Evolutionary conservation across 1,140 invertebrate species (phyloP), one percentile per base, ranked within the genome.

Genomic region (Lordiphosa clarofinis): DNA sequence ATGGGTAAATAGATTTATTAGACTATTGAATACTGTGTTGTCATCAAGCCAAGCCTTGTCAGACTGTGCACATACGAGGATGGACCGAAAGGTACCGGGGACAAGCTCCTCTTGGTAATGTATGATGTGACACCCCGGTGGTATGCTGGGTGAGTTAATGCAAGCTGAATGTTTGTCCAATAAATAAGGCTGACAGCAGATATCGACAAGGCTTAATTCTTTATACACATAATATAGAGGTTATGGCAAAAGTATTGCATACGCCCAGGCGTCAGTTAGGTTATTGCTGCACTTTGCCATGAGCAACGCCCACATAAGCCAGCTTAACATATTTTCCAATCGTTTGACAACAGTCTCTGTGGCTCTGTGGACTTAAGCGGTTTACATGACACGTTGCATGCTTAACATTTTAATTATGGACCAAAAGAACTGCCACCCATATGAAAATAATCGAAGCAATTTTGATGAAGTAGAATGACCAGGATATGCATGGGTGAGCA

Each of bases 361-460:
- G 53, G 49, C 15, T 31, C 37, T 54, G 43, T 50, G 42, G 38
- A 44, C 46, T 82, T 75, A 82, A 82, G 75, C 71, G 72, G 71
- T 64, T 79, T 74, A 74, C 68, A 63, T 39, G 46, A 37, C 74
- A 61, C 64, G 58, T 59, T 74, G 73, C 33, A 79, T 79, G 56
- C 50, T 72, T 59, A 37, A 39, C 67, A 79, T 74, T 75, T 81
- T 81, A 81, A 81, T 81, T 82, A 46, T 46, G 43, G 24, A 12
- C 31, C 19, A 31, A 19, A 11, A 21, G 24, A 31, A 12, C 31
- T 21, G 31, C 43, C 11, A 40, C n/a, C 13, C 19, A 19, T 15
- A 40, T 19, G 2, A 8, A 19, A 10, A 40, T 19, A 10, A 40
- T 15, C 38, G 12, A 31, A 44, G 24, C 24, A 28, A 28, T 28